phyloP scores from a whole-genome alignment of 2,113 vertebrate genomes.

The Gopherus flavomarginatus region DNA sequence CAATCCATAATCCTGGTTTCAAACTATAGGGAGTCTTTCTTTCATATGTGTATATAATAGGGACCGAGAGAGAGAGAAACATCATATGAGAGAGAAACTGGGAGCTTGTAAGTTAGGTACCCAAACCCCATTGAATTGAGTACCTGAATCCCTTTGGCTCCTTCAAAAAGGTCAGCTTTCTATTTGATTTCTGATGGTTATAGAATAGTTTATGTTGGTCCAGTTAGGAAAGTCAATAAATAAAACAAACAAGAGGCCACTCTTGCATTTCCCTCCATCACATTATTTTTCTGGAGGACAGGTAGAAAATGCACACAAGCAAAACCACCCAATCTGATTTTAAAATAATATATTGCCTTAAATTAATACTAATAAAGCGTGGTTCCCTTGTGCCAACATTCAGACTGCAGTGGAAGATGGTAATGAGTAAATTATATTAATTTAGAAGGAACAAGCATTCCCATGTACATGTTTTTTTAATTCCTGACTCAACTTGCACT shows the following conservation, averaged over 20 bases:
- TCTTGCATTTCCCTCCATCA: conserved; percentile 1
- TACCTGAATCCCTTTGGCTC: not conserved
- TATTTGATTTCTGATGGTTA: not conserved
- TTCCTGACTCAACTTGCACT: not conserved
- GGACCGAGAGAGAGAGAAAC: not conserved
- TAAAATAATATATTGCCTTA: conserved; percentile 14
- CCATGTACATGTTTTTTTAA: conserved; percentile 25
- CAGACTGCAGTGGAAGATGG: not conserved
- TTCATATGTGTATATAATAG: not conserved
- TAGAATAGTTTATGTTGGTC: not conserved
- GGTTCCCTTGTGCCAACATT: conserved; percentile 33
- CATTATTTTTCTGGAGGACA: not conserved
- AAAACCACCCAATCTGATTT: conserved; percentile 26
- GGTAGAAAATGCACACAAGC: not conserved
- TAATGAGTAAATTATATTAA: conserved; percentile 34
- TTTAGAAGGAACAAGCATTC: conserved; percentile 38
- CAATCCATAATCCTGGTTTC: conserved; percentile 31
- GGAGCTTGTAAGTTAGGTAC: not conserved
- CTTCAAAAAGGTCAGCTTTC: conserved; percentile 8
- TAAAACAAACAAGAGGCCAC: conserved; percentile 11
- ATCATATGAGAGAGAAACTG: not conserved
- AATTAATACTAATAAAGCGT: not conserved
- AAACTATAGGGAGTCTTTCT: not conserved
- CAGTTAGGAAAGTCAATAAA: not conserved
- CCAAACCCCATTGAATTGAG: not conserved